Evolutionary conservation across 2,888 invertebrate genomes (phyloP).

Genomic region (Rugalucina vietnamica): DNA sequence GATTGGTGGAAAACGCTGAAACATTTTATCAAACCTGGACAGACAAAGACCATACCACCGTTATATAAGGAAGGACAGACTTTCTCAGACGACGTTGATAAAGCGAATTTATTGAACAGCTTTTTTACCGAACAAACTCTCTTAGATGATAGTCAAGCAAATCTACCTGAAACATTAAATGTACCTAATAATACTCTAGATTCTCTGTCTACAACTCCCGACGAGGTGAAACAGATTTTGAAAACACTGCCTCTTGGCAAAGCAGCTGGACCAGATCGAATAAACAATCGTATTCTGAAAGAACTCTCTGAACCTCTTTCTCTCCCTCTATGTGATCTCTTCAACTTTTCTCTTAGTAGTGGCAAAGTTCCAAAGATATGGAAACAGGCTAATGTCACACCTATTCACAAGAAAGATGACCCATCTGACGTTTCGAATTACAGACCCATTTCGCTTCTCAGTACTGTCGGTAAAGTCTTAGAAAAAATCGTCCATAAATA

Average conservation of each 20-base stretch:
- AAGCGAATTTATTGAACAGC: not conserved
- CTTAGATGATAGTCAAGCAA: not conserved
- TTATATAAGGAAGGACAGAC: not conserved
- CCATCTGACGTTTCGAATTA: conserved; percentile 18
- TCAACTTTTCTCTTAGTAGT: conserved; percentile 6
- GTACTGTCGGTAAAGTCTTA: conserved; percentile 9
- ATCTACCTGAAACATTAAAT: not conserved
- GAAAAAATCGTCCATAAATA: conserved; percentile 21
- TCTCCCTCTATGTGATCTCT: conserved; percentile 27
- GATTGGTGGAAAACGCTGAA: conserved; percentile 3
- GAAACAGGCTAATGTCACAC: conserved; percentile 30
- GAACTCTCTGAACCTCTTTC: conserved; percentile 1
- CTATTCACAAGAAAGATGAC: conserved; percentile 23
- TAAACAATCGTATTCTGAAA: conserved; percentile 15
- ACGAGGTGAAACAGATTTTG: not conserved
- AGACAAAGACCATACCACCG: not conserved
- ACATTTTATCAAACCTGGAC: not conserved
- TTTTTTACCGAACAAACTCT: not conserved
- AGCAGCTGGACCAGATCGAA: conserved; percentile 18
- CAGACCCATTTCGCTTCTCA: conserved; percentile 23
- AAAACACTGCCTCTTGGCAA: conserved; percentile 7
- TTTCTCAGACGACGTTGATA: not conserved
- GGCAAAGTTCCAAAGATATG: conserved; percentile 17
- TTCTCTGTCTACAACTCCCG: not conserved
- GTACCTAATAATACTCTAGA: not conserved